Evolutionary conservation across 2,888 invertebrate genomes (phyloP), one percentile per base, ranked within the genome.

Genomic region (Catocala sponsa): DNA sequence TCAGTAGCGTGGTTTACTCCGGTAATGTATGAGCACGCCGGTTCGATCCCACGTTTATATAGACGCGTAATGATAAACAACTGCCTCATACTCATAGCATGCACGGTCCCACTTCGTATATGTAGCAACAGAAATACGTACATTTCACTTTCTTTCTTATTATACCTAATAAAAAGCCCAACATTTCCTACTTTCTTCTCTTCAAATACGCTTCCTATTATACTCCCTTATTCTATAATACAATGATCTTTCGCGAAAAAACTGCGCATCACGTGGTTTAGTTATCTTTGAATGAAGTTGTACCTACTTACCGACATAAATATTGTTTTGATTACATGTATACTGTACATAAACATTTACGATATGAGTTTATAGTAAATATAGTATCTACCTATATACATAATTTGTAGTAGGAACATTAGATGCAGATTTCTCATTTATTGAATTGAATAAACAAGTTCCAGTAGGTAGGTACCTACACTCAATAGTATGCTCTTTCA

Each of bases 11-110:
- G 65, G 67, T 70, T 72, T 75, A 70, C 70, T 76, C 72, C 63
- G 65, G 61, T 70, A 74, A 63, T 78, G 64, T 83, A 74, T 79
- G 80, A 71, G 65, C 75, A 65, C 55, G 72, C 70, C 58, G 63
- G 61, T 49, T 60, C 63, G 72, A 61, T 70, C 68, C 63, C 76
- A 62, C 80, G 72, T 76, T 80, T 85, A 82, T 87, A 86, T 87
- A 86, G 69, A 78, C 77, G 71, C 75, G 71, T 67, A 72, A 72
- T 73, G 82, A 86, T 85, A 84, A 85, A 85, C 82, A 81, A 69
- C 72, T 71, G 74, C 70, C 70, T 66, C 67, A 52, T 56, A 64
- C 55, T 59, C 42, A 25, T 13, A 13, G 33, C 53, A n/a, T 7
- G 32, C 6, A 12, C 54, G 10, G 15, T n/a, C n/a, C 25, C 15